Percentiles rank a stretch among this genome's conserved stretches.
Evolutionary conservation across 2,888 invertebrate species (phyloP).

Genomic region (Pseudococcus longispinus): DNA sequence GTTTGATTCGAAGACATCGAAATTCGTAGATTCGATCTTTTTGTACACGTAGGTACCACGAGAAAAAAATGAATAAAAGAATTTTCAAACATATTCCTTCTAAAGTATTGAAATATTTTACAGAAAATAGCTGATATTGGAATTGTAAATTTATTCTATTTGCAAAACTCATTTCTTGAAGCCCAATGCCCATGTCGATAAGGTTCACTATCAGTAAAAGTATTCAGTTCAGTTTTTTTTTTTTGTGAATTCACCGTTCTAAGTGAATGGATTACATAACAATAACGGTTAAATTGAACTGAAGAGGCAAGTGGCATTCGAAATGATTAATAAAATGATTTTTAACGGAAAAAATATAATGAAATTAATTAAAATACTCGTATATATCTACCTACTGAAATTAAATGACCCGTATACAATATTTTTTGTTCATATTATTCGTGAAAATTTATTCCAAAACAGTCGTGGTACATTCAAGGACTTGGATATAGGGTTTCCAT

Average conservation of each 20-base stretch:
- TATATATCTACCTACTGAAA: background rate
- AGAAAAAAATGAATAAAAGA: conserved; percentile 14
- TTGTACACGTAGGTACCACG: background rate
- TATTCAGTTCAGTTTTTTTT: background rate
- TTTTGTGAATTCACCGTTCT: background rate
- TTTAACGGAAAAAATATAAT: background rate
- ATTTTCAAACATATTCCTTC: background rate
- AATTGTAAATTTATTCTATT: conserved; percentile 19
- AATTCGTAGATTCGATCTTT: background rate
- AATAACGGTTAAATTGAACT: background rate
- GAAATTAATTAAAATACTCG: background rate
- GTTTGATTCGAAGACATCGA: background rate
- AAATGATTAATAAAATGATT: background rate
- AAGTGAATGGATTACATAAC: background rate
- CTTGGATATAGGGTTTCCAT: background rate
- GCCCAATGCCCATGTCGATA: background rate
- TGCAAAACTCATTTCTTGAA: background rate
- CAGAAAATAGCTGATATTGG: background rate
- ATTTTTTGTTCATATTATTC: background rate
- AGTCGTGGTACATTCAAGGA: background rate
- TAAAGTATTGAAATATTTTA: background rate
- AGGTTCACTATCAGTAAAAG: background rate
- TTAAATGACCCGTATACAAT: background rate
- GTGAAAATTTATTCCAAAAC: background rate
- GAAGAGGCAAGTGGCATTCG: background rate